Evolutionary conservation across 2,888 invertebrate species (phyloP).

Genomic region (Thereva nobilitata): DNA sequence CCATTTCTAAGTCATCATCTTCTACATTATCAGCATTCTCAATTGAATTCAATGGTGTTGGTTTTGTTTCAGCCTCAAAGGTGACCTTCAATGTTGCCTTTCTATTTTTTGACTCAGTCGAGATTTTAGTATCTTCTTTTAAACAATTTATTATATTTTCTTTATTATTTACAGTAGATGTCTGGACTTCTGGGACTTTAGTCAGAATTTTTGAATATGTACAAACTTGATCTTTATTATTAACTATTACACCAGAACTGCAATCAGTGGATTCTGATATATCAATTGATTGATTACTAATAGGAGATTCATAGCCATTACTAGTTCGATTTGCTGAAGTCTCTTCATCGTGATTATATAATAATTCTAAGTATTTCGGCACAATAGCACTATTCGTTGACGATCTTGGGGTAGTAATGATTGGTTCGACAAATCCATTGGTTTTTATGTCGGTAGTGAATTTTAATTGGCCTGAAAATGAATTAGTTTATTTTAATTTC

Average conservation of each 20-base stretch:
- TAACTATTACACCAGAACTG: not conserved
- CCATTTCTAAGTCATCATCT: slow-evolving; percentile 11
- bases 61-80: too few species aligned
- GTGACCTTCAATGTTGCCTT: too few species aligned
- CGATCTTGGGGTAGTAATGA: slow-evolving; percentile 42
- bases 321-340: slow-evolving; percentile 34
- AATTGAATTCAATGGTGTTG: slow-evolving; percentile 38
- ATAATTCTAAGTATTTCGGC: slow-evolving; percentile 70
- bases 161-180: too few species aligned
- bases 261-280: not conserved
- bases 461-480: slow-evolving; percentile 39
- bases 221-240: slow-evolving; percentile 11
- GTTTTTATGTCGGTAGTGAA: slow-evolving; percentile 31
- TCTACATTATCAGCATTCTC: slow-evolving; percentile 28
- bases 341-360: slow-evolving; percentile 63
- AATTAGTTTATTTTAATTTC: not conserved
- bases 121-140: too few species aligned
- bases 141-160: too few species aligned
- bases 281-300: slow-evolving; percentile 24
- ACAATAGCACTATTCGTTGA: slow-evolving; percentile 38
- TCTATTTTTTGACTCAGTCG: too few species aligned
- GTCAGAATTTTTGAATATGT: not conserved
- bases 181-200: too few species aligned
- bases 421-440: slow-evolving; percentile 43
- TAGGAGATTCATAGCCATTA: slow-evolving; percentile 45